Base-by-base conservation (phyloP, 2,797 vertebrate genomes). In the Staurois parvus region DNA sequence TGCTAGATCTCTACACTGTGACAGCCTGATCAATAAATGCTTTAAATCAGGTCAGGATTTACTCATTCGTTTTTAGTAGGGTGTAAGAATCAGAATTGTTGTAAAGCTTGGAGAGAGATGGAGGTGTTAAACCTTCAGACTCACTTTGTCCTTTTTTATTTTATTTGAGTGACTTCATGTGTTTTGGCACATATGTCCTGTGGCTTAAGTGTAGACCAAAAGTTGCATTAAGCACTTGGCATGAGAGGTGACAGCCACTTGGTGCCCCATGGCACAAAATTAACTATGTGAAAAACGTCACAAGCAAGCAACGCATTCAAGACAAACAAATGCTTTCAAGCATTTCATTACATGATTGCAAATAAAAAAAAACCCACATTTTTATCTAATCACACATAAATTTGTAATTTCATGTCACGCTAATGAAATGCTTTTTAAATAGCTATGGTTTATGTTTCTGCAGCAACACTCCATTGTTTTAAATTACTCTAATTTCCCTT, bases 21-120 rank as follows among this genome's bases (percentile, higher is more conserved):
- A 69, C 42, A 72, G 76, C 48, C 76, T 73, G 75, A 29, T 79
- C 64, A 62, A 48, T 67, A 82, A 66, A 79, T 83, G 64, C 81
- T 87, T 85, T 68, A 81, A 77, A 87, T 83, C 40, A 66, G 56
- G 69, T 62, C 81, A 84, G 84, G 83, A 59, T 76, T 79, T 52
- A 81, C 72, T 88, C 74, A 69, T 88, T 84, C 72, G 66, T 75
- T 72, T n/a, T 75, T 84, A 84, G 79, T 88, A 78, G 86, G 72
- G 64, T 79, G 42, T 78, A 83, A 83, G 83, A 86, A 48, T 76
- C 74, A 68, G 76, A 19, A 42, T 84, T 83, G 37, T 28, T 82
- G 69, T 76, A 69, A 76, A 52, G 68, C 62, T 69, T 21, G 69
- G 64, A 82, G 76, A 80, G 83, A 86, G 78, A 78, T 88, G 78